Percentiles rank a stretch among this genome's conserved stretches.
Conservation (phyloP, 92 coral and sea anemone species). For the Zoanthus solanderi region DNA sequence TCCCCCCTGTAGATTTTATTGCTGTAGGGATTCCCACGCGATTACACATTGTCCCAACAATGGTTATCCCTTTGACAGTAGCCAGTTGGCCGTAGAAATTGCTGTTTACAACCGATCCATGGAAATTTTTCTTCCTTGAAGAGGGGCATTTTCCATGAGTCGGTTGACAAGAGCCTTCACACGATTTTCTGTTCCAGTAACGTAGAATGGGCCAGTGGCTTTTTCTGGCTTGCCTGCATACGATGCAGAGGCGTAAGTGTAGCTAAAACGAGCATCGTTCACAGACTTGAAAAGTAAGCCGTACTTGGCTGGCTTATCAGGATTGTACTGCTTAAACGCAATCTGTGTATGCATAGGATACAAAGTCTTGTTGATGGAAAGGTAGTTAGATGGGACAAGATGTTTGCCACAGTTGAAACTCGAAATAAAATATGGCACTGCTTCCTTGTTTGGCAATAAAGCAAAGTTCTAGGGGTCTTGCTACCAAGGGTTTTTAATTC, state of each 20-base stretch:
- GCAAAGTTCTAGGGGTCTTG: constrained; percentile 58
- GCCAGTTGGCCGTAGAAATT: not conserved
- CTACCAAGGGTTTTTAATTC: constrained; percentile 58
- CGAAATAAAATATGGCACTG: too few species aligned
- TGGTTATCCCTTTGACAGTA: constrained; percentile 15
- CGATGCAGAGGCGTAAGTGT: not conserved
- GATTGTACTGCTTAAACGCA: constrained; percentile 1
- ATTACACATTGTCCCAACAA: not conserved
- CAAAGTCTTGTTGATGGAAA: not conserved
- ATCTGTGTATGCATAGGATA: constrained; percentile 1
- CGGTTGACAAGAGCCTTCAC: not conserved
- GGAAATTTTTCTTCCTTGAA: too few species aligned
- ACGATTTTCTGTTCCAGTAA: constrained; percentile 13
- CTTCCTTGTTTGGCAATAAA: too few species aligned
- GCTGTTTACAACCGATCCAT: too few species aligned
- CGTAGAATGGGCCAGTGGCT: constrained; percentile 7
- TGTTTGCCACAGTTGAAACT: too few species aligned
- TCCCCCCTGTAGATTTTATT: too few species aligned
- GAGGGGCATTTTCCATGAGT: too few species aligned
- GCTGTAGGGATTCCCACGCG: too few species aligned
- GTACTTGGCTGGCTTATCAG: constrained; percentile 31
- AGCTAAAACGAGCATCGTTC: constrained; percentile 32
- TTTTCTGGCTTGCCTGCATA: constrained; percentile 29
- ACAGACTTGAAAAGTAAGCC: constrained; percentile 36
- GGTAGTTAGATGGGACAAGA: too few species aligned